A percentile compares a stretch with the other conserved stretches of the same genome.
phyloP scores from a whole-genome alignment of 2,113 vertebrate species.

The Catagonus wagneri region DNA sequence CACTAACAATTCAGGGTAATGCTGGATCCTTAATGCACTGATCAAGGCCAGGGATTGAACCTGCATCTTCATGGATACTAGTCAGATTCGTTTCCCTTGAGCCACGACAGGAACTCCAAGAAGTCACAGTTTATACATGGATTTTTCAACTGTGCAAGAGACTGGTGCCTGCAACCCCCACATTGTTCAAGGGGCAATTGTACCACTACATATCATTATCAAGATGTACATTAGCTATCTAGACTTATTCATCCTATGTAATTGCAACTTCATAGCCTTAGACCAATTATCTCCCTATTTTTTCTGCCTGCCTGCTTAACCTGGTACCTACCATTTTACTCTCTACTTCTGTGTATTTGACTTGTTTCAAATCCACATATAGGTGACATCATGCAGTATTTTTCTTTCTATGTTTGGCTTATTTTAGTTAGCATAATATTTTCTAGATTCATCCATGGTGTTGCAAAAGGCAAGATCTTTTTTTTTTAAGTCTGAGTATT shows the following conservation, averaged over 20 bases:
- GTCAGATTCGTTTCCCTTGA: no score
- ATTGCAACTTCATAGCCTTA: background rate
- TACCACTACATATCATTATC: background rate
- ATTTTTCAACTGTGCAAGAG: background rate
- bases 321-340: background rate
- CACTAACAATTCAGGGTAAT: no score
- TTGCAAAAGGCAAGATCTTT: background rate
- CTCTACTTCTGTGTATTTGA: background rate
- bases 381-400: background rate
- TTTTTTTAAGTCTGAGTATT: background rate
- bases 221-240: background rate
- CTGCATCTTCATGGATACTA: no score
- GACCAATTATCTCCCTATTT: background rate
- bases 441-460: background rate
- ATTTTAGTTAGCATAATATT: background rate
- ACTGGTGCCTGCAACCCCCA: background rate
- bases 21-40: no score
- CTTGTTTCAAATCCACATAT: background rate
- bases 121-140: background rate
- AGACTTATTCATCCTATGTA: background rate
- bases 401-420: background rate
- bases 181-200: background rate
- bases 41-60: no score
- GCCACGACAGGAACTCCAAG: no score
- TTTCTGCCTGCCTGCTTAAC: rapidly evolving